Conservation (phyloP, 2,113 vertebrate species). For the Megaceryle torquata region DNA sequence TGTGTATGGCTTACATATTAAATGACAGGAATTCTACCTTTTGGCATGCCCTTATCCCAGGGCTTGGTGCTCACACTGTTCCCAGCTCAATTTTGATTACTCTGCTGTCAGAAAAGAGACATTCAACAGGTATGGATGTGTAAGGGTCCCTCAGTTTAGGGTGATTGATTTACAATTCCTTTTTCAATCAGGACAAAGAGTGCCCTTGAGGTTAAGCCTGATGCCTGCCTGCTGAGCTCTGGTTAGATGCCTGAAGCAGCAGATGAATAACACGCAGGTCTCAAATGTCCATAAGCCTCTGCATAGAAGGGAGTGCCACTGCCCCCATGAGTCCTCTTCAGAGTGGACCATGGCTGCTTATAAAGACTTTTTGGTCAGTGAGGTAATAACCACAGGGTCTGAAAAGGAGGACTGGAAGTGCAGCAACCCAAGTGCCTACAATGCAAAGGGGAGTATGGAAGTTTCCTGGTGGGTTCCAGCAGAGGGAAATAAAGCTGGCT, state of each 20-base stretch:
- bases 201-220: neutral
- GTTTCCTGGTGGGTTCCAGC: neutral
- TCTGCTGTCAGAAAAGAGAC: constrained; percentile 31
- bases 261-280: neutral
- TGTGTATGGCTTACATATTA: constrained; percentile 76
- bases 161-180: neutral
- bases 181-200: fast-evolving
- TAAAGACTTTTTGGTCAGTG: neutral
- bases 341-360: neutral
- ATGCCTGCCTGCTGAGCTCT: neutral
- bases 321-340: neutral
- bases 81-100: constrained; percentile 39
- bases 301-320: neutral
- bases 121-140: neutral
- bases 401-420: neutral
- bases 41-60: constrained; percentile 11
- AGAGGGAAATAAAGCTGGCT: neutral
- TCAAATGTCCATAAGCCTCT: fast-evolving
- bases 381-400: constrained; percentile 34
- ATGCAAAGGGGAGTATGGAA: neutral
- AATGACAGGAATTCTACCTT: constrained; percentile 55
- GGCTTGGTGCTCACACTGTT: constrained; percentile 24
- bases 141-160: neutral
- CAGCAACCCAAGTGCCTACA: neutral
- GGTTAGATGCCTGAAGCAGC: neutral